Percentiles rank a stretch among this genome's conserved stretches.
phyloP scores from a whole-genome alignment of 2,797 vertebrate species.

The Rhabdomys pumilio region DNA sequence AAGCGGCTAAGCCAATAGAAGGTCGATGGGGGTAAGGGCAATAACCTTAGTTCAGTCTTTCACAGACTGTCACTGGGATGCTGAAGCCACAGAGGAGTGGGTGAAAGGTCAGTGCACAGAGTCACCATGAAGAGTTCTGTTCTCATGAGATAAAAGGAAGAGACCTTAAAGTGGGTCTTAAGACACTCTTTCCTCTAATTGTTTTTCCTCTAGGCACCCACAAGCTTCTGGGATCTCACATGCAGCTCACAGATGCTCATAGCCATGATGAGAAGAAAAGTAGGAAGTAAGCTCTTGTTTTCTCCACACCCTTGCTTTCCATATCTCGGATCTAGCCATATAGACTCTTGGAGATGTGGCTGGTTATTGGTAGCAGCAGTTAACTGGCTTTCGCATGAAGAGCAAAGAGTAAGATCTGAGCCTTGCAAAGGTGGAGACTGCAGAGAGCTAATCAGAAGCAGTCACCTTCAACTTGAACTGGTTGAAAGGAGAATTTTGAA shows the following conservation, averaged over 20 bases:
- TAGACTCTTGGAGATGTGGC: background rate
- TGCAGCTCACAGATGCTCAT: background rate
- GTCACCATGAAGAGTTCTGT: background rate
- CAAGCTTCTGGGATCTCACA: background rate
- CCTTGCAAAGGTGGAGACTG: background rate
- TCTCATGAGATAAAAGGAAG: background rate
- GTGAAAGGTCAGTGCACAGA: background rate
- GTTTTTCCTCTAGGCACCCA: background rate
- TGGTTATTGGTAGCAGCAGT: background rate
- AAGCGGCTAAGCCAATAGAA: background rate
- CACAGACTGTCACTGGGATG: background rate
- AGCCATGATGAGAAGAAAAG: background rate
- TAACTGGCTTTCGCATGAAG: background rate
- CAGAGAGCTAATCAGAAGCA: background rate
- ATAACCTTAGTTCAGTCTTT: background rate
- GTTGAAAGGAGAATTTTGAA: background rate
- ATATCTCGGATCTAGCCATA: background rate
- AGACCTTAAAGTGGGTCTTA: background rate
- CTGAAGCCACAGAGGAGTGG: background rate
- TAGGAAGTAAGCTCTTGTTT: background rate
- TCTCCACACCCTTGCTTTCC: background rate
- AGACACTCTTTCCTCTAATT: background rate
- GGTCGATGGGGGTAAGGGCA: background rate
- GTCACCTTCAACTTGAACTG: background rate
- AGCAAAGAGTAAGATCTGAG: background rate